Conservation (phyloP, 2,888 invertebrate genomes). For the Anthoptus insignis region DNA sequence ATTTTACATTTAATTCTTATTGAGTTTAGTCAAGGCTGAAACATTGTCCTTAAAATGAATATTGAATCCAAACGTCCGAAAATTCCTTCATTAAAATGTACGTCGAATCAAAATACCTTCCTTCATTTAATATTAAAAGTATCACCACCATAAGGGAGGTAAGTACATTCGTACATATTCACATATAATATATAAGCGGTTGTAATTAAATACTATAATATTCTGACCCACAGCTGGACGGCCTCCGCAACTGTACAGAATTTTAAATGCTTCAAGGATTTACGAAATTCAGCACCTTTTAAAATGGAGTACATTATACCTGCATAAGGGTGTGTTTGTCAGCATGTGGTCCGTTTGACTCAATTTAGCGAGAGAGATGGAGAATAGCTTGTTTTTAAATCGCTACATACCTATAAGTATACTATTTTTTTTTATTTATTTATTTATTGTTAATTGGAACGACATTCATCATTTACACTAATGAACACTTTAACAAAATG, state of each 20-base stretch:
- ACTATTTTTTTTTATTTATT: too few species aligned
- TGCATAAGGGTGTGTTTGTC: slow-evolving; percentile 13
- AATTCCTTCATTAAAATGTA: background rate
- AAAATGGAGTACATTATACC: slow-evolving; percentile 23
- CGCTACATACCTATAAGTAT: too few species aligned
- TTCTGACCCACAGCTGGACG: slow-evolving; percentile 16
- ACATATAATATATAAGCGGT: slow-evolving; percentile 2
- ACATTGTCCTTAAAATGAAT: background rate
- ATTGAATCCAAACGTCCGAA: background rate
- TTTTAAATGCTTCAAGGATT: slow-evolving; percentile 17
- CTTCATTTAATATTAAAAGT: slow-evolving; percentile 17
- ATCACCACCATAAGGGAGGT: background rate
- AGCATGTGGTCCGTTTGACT: slow-evolving; percentile 26
- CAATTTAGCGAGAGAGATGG: too few species aligned
- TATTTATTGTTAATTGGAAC: too few species aligned
- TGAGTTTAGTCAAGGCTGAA: too few species aligned
- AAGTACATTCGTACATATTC: background rate
- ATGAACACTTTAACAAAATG: too few species aligned
- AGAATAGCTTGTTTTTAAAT: too few species aligned
- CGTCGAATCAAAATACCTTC: background rate
- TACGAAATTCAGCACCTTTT: slow-evolving; percentile 23
- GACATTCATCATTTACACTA: too few species aligned
- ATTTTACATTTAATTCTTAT: too few species aligned
- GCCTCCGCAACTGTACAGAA: slow-evolving; percentile 10
- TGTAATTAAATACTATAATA: slow-evolving; percentile 25